These are phyloP conservation scores for Dendrolimus punctatus DNA, from an alignment of 1,140 invertebrate genomes.

Conservation along the genomic window DNA sequence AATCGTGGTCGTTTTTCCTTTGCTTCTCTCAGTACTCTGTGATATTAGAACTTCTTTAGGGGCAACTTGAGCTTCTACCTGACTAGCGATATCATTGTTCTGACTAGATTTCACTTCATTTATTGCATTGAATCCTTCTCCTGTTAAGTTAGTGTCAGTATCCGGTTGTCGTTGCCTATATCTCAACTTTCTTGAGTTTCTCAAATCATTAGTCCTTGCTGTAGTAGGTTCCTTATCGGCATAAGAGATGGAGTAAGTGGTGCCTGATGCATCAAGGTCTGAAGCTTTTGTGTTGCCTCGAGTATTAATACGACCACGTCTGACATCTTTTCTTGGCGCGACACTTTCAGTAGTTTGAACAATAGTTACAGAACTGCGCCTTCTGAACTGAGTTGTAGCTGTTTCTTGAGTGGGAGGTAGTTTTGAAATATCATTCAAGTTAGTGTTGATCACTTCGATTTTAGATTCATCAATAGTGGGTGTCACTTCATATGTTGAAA, in stretches of 20 bases:
- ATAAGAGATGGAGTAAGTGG: constrained; percentile 45
- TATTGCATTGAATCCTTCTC: constrained; percentile 33
- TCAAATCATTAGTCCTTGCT: constrained; percentile 37
- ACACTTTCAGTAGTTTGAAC: constrained; percentile 24
- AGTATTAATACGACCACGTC: constrained; percentile 40
- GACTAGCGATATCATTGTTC: constrained; percentile 46
- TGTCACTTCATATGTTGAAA: constrained; percentile 5
- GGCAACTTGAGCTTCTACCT: constrained; percentile 28
- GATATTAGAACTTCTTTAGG: constrained; percentile 27
- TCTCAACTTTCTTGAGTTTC: constrained; percentile 49
- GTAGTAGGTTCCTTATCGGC: constrained; percentile 44
- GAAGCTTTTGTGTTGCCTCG: constrained; percentile 33
- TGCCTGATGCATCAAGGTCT: constrained; percentile 50
- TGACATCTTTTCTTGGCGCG: constrained; percentile 14
- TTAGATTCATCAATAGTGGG: constrained; percentile 28
- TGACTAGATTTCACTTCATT: constrained; percentile 55
- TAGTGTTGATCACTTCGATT: constrained; percentile 29
- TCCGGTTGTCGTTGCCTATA: constrained; percentile 49
- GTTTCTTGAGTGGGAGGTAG: constrained; percentile 28
- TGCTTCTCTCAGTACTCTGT: constrained; percentile 32
- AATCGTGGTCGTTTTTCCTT: constrained; percentile 26
- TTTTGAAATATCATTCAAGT: constrained; percentile 33
- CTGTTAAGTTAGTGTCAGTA: constrained; percentile 61
- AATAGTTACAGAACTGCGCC: constrained; percentile 33
- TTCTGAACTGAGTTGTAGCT: constrained; percentile 35